phyloP scores from a whole-genome alignment of 2,113 vertebrate genomes.

The Sus scrofa region T2T-Sscrofa CM000819.6:96410001-96410500 shows the following conservation, averaged over 20 bases:
- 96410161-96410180: neutral
- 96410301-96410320: no score
- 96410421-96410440: neutral
- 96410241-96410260: neutral
- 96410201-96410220: neutral
- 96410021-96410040: neutral
- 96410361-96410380: neutral
- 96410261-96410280: neutral
- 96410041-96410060: neutral
- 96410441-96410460: neutral
- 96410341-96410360: neutral
- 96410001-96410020: neutral
- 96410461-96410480: neutral
- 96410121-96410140: neutral
- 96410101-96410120: neutral
- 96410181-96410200: neutral
- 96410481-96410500: neutral
- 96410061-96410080: neutral
- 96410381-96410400: neutral
- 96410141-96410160: neutral
- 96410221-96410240: neutral
- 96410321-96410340: no score
- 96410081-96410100: neutral
- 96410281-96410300: neutral
- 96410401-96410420: neutral